Base-by-base conservation (phyloP, 23 tunicate species). In the Clavelina lepadiformis region DNA sequence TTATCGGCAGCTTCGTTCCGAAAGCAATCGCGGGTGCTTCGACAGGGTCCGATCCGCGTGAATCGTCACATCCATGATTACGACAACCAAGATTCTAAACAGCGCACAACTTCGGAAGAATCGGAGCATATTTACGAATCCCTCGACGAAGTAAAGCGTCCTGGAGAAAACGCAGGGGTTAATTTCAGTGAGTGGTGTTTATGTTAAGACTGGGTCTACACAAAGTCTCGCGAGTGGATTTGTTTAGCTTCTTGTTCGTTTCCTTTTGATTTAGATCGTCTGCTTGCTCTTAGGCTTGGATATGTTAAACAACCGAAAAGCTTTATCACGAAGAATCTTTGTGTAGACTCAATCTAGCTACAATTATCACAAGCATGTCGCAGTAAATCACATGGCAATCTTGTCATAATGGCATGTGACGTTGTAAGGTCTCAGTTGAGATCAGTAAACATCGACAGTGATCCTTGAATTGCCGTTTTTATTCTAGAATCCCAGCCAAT, bases 41-140 rank as follows among this genome's bases (percentile, higher is more conserved):
- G 62, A 0, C 60, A 76, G 20, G 66, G 64, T 7, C 82, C 69
- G 31, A 65, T 76, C 31, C 50, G 82, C 18, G 82, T 76, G 20
- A 76, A 76, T 55, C 71, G 82, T 1, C 82, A 76, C 33, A 76
- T 76, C 18, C 82, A 76, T 55, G 82, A 76, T 51, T 38, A 20
- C 28, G 73, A 65, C 29, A 38, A 23, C 55, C 20, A 13, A 7
- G 26, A 25, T 15, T 15, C 19, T 20, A n/a, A 33, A 11, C 30
- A 30, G 22, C 41, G 57, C 3, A 19, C 51, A 36, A 21, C 37
- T 2, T 65, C 66, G 41, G 31, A 66, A 0, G 82, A 76, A 3
- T 73, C 79, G 21, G 82, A 76, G 15, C 82, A 76, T 38, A 54
- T 76, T 55, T 76, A 76, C 29, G 82, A 76, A 38, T 76, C 82